Conservation (phyloP, 2,797 vertebrate species). For the Streptopelia turtur region DNA sequence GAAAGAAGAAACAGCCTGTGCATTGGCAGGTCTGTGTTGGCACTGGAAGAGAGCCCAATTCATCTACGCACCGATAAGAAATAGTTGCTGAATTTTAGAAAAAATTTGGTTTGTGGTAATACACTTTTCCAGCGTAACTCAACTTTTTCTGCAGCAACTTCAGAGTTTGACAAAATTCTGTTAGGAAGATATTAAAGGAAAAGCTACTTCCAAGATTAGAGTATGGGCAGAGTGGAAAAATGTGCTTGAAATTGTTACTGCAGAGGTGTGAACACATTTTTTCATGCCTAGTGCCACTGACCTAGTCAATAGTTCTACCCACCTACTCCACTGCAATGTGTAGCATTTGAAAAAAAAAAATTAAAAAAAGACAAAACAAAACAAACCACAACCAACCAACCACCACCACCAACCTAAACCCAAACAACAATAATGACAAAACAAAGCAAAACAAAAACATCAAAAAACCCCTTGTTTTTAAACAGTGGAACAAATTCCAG, state of each 20-base stretch:
- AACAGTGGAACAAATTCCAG: background rate
- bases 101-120: background rate
- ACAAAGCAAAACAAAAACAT: too few species aligned
- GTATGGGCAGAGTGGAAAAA: background rate
- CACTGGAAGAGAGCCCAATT: background rate
- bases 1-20: background rate
- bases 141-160: background rate
- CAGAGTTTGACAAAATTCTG: background rate
- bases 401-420: too few species aligned
- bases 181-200: background rate
- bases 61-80: background rate
- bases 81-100: background rate
- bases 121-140: background rate
- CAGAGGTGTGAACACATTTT: background rate
- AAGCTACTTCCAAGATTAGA: background rate
- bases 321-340: background rate
- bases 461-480: background rate
- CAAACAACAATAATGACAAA: too few species aligned
- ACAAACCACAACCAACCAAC: too few species aligned
- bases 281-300: background rate
- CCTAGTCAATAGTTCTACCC: background rate
- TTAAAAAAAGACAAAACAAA: too few species aligned
- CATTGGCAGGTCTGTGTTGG: background rate
- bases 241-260: background rate
- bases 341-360: background rate